phyloP scores from a whole-genome alignment of 2,113 vertebrate genomes.

The Macaca fascicularis region DNA sequence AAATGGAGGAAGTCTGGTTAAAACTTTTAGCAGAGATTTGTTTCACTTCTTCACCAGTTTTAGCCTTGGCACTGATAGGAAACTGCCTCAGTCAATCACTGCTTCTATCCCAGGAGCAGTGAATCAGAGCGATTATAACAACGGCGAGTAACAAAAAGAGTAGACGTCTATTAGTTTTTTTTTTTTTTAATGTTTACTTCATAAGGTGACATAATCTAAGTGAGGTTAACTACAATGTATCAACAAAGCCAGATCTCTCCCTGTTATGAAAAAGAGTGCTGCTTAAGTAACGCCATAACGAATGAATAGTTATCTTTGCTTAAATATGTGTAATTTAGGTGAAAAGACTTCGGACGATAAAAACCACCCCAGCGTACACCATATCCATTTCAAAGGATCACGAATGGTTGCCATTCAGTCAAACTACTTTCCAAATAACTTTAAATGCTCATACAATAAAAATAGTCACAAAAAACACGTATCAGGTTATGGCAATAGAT shows the following conservation, averaged over 20 bases:
- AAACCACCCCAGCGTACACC: background rate
- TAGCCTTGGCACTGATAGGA: conserved; percentile 64
- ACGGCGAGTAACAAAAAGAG: background rate
- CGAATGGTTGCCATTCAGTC: background rate
- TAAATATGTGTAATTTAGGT: background rate
- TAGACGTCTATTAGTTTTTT: background rate
- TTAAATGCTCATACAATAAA: background rate
- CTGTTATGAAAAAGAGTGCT: background rate
- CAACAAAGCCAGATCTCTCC: background rate
- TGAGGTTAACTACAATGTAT: background rate
- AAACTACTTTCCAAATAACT: background rate
- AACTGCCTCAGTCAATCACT: background rate
- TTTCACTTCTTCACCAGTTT: conserved; percentile 77
- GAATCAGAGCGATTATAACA: conserved; percentile 5
- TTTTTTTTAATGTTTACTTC: background rate
- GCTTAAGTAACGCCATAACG: background rate
- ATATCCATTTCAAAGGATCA: background rate
- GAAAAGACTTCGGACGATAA: background rate
- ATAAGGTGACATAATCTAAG: background rate
- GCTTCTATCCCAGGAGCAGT: background rate
- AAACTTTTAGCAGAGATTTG: conserved; percentile 83
- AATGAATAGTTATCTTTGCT: background rate
- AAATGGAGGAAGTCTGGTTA: conserved; percentile 83
- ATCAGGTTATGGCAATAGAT: background rate
- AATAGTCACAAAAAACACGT: background rate